Percentiles rank a stretch among this genome's conserved stretches.
Conservation (phyloP, 2,113 vertebrate genomes). For the Tragelaphus strepsiceros region DNA sequence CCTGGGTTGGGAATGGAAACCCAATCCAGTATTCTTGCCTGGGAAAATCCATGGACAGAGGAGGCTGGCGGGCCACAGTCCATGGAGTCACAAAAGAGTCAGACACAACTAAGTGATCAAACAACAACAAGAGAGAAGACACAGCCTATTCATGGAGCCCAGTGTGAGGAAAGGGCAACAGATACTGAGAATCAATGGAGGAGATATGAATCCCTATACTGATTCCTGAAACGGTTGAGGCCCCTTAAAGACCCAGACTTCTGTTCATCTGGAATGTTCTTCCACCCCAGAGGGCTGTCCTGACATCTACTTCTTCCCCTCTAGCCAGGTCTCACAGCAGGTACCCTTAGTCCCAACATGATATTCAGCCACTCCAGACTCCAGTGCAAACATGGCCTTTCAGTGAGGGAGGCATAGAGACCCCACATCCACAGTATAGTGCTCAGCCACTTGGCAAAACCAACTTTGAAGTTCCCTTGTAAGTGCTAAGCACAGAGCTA, state of each 20-base stretch:
- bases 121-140: not conserved
- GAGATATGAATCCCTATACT: not conserved
- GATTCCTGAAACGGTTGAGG: not conserved
- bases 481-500: not conserved
- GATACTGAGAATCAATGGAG: rapidly evolving
- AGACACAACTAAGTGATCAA: not conserved
- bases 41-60: not conserved
- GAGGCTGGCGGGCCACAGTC: not conserved
- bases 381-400: rapidly evolving
- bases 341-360: not conserved
- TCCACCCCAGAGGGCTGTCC: not conserved
- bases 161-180: not conserved
- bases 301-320: not conserved
- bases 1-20: not conserved
- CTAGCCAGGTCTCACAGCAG: not conserved
- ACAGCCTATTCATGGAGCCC: not conserved
- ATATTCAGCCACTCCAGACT: not conserved
- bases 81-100: not conserved
- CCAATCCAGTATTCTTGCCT: not conserved
- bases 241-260: not conserved
- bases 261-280: not conserved
- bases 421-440: not conserved
- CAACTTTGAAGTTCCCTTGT: not conserved
- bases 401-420: not conserved
- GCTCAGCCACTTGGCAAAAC: not conserved